These are phyloP conservation scores for Dioctria linearis DNA, from an alignment of 2,888 invertebrate genomes.

Conservation along the genomic window DNA sequence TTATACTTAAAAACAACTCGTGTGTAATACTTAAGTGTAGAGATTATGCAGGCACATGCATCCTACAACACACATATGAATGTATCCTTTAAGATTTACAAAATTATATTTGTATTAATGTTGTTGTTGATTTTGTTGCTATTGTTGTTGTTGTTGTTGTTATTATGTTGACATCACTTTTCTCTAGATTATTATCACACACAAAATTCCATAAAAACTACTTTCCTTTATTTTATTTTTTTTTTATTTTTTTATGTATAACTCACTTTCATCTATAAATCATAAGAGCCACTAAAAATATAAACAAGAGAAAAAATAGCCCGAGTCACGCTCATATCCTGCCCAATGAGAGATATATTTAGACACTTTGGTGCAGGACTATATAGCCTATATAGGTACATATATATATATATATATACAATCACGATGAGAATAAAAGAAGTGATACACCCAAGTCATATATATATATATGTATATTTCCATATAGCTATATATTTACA, in stretches of 20 bases:
- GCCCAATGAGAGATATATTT: not conserved
- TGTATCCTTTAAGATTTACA: not conserved
- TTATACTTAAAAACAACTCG: constrained; percentile 3
- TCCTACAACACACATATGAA: not conserved
- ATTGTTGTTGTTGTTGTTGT: not conserved
- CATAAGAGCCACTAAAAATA: constrained; percentile 25
- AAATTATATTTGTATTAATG: too few species aligned
- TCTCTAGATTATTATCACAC: not conserved
- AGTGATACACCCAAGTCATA: constrained; percentile 1
- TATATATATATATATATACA: too few species aligned
- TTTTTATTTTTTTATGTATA: not conserved
- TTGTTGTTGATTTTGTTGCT: not conserved
- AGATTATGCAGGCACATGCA: constrained; percentile 35
- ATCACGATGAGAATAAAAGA: constrained; percentile 8
- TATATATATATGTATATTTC: not conserved
- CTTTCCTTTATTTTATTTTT: not conserved
- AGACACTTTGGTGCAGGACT: constrained; percentile 33
- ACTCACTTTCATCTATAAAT: constrained; percentile 22
- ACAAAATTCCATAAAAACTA: not conserved
- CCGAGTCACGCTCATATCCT: constrained; percentile 12
- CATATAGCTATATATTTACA: not conserved
- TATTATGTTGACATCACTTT: not conserved
- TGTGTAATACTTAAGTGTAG: not conserved
- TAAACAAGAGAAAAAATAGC: constrained; percentile 22
- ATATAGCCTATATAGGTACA: not conserved